Evolutionary conservation across 2,888 invertebrate genomes (phyloP), one percentile per base, ranked within the genome.

Genomic region (Hydrotaea diabolus): DNA sequence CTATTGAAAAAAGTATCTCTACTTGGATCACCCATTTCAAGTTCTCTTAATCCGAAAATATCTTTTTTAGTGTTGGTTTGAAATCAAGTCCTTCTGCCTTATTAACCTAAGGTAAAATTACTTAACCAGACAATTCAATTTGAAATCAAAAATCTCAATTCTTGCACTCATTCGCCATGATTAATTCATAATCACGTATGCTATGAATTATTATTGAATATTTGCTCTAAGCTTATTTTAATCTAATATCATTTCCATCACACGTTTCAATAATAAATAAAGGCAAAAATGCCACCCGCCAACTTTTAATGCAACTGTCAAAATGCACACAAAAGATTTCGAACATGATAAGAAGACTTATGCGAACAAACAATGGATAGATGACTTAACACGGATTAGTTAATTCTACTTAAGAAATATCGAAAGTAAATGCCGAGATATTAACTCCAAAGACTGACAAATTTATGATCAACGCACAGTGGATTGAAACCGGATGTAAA

Each of bases 301-400:
- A 83, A 86, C 74, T 85, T 80, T 85, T 85, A 79, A 81, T 85
- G 73, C 78, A 86, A 75, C 76, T 83, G 77, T 84, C 82, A 77
- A 79, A 79, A 36, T 74, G 9, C 19, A 79, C 76, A 80, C 59
- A 83, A 83, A 71, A 62, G 62, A 80, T 72, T 77, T 23, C 73
- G 19, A 13, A 79, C 80, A 77, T 53, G 46, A 43, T 71, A 62
- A 49, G 78, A 81, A 81, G 78, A 59, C 57, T 62, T 57, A 53
- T 66, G 9, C 39, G 69, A 73, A 53, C 62, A 53, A 73, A 59
- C 76, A 74, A 79, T 85, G 82, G 82, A 85, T 74, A 85, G 79
- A 82, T 82, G 69, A 77, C 74, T 75, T 80, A 66, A 77, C 66
- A 77, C 62, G 79, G 85, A 85, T 85, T 82, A 85, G 76, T 78